phyloP scores from a whole-genome alignment of 1,140 invertebrate species.

The Prorops nasuta region DNA sequence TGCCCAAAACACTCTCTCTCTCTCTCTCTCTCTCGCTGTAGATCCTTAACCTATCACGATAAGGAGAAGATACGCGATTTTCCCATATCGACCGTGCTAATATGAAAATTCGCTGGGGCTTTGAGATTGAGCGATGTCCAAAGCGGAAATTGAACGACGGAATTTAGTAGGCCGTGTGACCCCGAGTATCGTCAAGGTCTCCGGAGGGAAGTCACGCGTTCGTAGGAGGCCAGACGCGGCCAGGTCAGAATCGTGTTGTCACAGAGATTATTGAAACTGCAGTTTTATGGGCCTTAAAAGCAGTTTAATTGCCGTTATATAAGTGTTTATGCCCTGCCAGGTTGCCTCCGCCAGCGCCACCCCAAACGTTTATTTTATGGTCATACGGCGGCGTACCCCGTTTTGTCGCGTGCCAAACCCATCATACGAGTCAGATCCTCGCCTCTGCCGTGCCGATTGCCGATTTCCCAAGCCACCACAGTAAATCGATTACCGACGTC shows the following conservation, averaged over 20 bases:
- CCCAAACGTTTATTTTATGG: conserved; percentile 58
- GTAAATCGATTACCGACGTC: too few relatives aligned
- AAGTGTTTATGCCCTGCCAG: conserved; percentile 57
- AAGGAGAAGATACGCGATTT: too few relatives aligned
- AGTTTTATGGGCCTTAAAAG: conserved; percentile 59
- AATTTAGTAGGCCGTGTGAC: too few relatives aligned
- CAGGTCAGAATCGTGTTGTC: conserved; percentile 56
- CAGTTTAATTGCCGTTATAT: conserved; percentile 60
- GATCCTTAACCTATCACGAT: too few relatives aligned
- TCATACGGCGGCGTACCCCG: conserved; percentile 51
- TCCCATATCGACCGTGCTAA: too few relatives aligned
- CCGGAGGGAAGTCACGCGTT: conserved; percentile 12
- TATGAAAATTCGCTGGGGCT: too few relatives aligned
- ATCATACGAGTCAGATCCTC: conserved; percentile 28
- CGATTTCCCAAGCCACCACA: too few relatives aligned
- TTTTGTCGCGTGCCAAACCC: conserved; percentile 51
- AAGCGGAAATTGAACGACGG: too few relatives aligned
- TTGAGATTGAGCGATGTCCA: too few relatives aligned
- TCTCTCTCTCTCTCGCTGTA: too few relatives aligned
- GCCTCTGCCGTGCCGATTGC: conserved; percentile 15
- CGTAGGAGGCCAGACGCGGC: conserved; percentile 22
- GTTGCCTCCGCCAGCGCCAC: conserved; percentile 49
- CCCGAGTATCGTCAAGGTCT: conserved; percentile 19
- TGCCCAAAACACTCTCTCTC: too few relatives aligned
- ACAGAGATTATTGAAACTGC: conserved; percentile 59